Conservation (phyloP, 92 coral and sea anemone species). For the Pocillopora grandis region DNA sequence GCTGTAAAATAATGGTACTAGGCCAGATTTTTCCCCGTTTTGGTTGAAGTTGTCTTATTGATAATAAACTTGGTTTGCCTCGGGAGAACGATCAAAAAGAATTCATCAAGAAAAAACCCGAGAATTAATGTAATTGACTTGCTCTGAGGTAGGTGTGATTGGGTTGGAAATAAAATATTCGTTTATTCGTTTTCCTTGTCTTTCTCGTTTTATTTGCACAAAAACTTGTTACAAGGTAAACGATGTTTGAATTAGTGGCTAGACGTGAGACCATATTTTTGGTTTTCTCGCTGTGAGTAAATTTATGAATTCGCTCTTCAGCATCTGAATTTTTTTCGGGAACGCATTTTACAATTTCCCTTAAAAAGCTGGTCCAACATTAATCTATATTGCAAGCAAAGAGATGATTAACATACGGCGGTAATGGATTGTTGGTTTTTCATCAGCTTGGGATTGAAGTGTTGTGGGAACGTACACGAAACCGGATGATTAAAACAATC, state of each 20-base stretch:
- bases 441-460: neutral
- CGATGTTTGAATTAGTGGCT: neutral
- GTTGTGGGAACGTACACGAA: neutral
- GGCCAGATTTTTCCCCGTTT: too few species aligned
- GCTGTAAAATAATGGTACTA: neutral
- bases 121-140: neutral
- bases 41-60: neutral
- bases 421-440: neutral
- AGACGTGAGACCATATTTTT: neutral
- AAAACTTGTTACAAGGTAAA: constrained; percentile 12
- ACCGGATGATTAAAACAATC: constrained; percentile 3
- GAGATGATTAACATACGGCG: neutral
- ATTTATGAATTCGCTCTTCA: neutral
- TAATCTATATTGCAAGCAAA: neutral
- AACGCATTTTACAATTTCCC: neutral
- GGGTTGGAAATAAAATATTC: constrained; percentile 8
- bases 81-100: neutral
- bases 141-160: neutral
- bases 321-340: neutral
- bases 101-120: neutral
- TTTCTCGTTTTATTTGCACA: neutral
- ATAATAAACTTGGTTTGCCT: neutral
- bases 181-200: neutral
- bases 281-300: constrained; percentile 12
- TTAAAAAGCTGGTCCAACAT: neutral